Evolutionary conservation across 30 jellyfish, hydroid and myxozoan species (phyloP).

Genomic region (Clytia hemisphaerica): DNA sequence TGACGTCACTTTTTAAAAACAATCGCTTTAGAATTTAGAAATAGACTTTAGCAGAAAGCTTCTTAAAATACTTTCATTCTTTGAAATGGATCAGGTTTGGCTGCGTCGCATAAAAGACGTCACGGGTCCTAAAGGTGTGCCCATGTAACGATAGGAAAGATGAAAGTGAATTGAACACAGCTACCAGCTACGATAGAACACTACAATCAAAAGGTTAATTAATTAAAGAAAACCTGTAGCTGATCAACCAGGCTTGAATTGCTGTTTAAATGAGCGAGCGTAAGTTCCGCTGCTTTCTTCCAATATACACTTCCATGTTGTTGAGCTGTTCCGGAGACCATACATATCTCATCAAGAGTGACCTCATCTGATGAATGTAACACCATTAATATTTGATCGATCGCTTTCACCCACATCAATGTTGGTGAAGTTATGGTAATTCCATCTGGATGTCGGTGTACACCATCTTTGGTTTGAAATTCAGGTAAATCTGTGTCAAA

Average conservation of each 20-base stretch:
- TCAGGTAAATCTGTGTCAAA: constrained; percentile 71
- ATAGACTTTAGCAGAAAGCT: neutral
- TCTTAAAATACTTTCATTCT: neutral
- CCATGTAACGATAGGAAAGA: too few species aligned
- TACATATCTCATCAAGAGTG: constrained; percentile 23
- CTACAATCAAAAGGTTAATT: neutral
- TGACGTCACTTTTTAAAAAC: neutral
- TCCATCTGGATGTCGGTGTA: constrained; percentile 33
- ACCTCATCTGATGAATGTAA: constrained; percentile 18
- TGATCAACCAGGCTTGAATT: constrained; percentile 32
- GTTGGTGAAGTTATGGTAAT: constrained; percentile 70
- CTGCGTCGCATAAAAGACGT: too few species aligned
- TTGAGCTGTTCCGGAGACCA: constrained; percentile 81
- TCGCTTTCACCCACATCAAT: constrained; percentile 81
- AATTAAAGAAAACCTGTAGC: constrained; percentile 37
- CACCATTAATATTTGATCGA: constrained; percentile 45
- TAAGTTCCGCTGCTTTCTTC: constrained; percentile 38
- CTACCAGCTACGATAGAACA: neutral
- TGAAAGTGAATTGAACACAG: neutral
- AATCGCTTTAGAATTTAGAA: neutral
- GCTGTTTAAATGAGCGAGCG: constrained; percentile 21
- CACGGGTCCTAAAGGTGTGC: too few species aligned
- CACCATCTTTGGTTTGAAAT: constrained; percentile 70
- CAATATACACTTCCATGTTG: constrained; percentile 93
- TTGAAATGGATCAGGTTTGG: too few species aligned